Evolutionary conservation across 2,113 vertebrate species (phyloP).

Genomic region (Gymnobelideus leadbeateri): DNA sequence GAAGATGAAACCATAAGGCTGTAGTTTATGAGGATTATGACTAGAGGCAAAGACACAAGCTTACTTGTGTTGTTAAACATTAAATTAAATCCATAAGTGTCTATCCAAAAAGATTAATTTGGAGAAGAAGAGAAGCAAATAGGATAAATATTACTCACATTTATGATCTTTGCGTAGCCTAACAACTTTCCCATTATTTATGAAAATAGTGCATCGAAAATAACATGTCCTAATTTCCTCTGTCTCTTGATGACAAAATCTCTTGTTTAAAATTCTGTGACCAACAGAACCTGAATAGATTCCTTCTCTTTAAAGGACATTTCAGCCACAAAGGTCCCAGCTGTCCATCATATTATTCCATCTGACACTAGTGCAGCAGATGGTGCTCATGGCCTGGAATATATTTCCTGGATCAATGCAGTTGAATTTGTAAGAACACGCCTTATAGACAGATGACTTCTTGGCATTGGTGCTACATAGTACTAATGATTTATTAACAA

Average conservation of each 20-base stretch:
- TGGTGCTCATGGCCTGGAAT: accelerated
- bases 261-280: background rate
- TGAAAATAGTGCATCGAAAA: background rate
- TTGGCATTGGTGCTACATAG: background rate
- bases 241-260: background rate
- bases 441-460: background rate
- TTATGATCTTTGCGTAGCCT: background rate
- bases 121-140: background rate
- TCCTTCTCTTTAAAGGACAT: background rate
- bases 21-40: background rate
- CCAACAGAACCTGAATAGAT: background rate
- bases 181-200: background rate
- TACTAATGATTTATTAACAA: background rate
- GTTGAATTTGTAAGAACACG: slow-evolving; percentile 24
- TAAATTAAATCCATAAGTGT: too few species aligned
- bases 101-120: too few species aligned
- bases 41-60: background rate
- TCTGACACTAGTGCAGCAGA: background rate
- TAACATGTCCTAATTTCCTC: background rate
- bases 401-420: accelerated
- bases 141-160: background rate
- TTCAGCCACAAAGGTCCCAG: background rate
- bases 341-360: background rate
- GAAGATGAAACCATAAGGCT: background rate
- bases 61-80: too few species aligned